Conservation (phyloP, 2,113 vertebrate genomes). For the Burhinus oedicnemus region DNA sequence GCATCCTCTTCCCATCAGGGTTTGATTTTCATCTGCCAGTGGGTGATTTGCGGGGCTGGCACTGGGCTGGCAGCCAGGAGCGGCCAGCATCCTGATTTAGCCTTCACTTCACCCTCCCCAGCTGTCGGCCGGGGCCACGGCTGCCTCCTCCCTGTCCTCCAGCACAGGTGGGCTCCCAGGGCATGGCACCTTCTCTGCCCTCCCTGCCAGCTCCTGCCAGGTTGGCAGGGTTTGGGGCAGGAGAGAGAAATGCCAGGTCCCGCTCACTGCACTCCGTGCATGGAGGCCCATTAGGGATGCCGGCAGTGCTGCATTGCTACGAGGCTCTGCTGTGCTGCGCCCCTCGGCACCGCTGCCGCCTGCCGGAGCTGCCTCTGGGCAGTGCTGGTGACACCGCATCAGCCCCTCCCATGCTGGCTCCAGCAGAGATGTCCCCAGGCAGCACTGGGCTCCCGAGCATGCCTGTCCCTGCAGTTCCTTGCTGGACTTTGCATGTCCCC, state of each 20-base stretch:
- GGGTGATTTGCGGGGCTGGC: neutral
- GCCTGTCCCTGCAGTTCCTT: neutral
- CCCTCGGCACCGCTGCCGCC: neutral
- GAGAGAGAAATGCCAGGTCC: neutral
- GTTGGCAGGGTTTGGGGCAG: neutral
- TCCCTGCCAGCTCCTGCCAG: neutral
- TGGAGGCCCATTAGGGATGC: neutral
- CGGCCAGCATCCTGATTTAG: constrained; percentile 1
- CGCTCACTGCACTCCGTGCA: neutral
- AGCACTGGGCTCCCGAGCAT: rapidly evolving
- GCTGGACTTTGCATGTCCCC: rapidly evolving
- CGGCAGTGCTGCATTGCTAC: rapidly evolving
- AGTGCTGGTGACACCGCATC: rapidly evolving
- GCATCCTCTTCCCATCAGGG: neutral
- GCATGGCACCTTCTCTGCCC: neutral
- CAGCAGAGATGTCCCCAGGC: neutral
- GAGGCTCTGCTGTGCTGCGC: neutral
- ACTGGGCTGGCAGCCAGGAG: neutral
- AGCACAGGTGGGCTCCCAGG: neutral
- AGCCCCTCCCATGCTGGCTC: rapidly evolving
- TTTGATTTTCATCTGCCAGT: neutral
- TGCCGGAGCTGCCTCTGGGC: rapidly evolving
- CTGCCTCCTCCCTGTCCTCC: neutral
- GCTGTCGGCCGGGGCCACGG: rapidly evolving
- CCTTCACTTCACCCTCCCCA: neutral